Base-by-base conservation (phyloP, 2,797 vertebrate species). In the Gambusia yucatana region DNA sequence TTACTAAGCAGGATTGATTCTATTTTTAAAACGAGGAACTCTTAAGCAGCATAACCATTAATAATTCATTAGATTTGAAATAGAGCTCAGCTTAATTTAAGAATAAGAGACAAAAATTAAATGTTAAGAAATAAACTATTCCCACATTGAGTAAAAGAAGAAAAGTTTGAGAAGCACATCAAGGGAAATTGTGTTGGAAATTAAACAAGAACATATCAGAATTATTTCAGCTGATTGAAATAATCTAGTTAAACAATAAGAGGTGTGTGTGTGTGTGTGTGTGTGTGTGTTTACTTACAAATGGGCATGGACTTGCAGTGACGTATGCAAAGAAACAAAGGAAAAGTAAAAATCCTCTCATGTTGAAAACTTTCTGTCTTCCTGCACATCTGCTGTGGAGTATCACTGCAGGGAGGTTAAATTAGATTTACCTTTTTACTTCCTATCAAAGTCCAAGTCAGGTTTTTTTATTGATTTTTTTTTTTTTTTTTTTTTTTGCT, bases 391-490 rank as follows among this genome's bases (percentile, higher is more conserved):
- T 36, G 10, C 55, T 80, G 44, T 80, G 59, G 63, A 50, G 0
- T 10, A 6, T 52, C 59, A 14, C 8, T 76, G 36, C 36, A 33
- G 47, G 36, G 11, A 16, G 67, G 72, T 63, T 75, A 75, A 77
- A 76, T 65, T 57, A 50, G 20, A 47, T 83, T 59, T 63, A 11
- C 3, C 43, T 5, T 75, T 17, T 30, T 55, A 43, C 13, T 28
- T 77, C 8, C 75, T 50, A 41, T 39, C 75, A 76, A 83, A 77
- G 84, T 86, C 79, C 74, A 79, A 4, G 39, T 39, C 6, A 2
- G 8, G 3, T 43, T 57, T 36, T 22, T 70, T 4, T 44, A 43
- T 70, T 44, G 67, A 44, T 70, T 70, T 70, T 44, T 25, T 46
- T 28, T n/a, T 44, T 17, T 71, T 33, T 33, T 33, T 33, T 46